Conservation (phyloP, 2,797 vertebrate species). For the Typhlichthys subterraneus region DNA sequence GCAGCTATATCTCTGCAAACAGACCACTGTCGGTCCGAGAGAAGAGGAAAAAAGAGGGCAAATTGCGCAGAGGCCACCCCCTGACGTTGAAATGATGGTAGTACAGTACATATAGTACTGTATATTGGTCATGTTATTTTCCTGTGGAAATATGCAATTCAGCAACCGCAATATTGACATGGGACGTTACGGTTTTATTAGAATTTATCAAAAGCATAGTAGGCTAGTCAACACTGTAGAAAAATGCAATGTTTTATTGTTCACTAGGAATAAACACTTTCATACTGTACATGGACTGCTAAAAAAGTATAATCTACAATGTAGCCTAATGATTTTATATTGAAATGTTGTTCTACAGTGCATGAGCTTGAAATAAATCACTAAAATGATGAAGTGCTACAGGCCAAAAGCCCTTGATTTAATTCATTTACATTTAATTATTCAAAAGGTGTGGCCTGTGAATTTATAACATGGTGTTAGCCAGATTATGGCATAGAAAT, state of each 20-base stretch:
- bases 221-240: neutral
- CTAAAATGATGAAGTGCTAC: neutral
- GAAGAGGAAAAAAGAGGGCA: slow-evolving; percentile 7
- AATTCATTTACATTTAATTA: no score
- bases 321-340: slow-evolving; percentile 20
- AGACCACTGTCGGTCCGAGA: neutral
- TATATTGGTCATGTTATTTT: no score
- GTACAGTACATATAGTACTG: slow-evolving; percentile 43
- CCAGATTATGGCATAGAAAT: neutral
- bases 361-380: slow-evolving; percentile 43
- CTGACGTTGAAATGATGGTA: slow-evolving; percentile 35
- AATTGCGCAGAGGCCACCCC: slow-evolving; percentile 52
- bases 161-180: slow-evolving; percentile 4
- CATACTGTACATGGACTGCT: slow-evolving; percentile 3
- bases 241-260: slow-evolving; percentile 18
- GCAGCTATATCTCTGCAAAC: slow-evolving; percentile 48
- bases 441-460: neutral
- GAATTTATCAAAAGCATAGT: neutral
- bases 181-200: slow-evolving; percentile 1
- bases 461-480: neutral
- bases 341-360: slow-evolving; percentile 67
- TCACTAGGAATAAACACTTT: slow-evolving; percentile 3
- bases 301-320: no score
- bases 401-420: neutral
- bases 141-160: neutral